A percentile compares a stretch with the other conserved stretches of the same genome.
Evolutionary conservation across 2,888 invertebrate species (phyloP).

Genomic region (Hemistola chrysoprasaria): DNA sequence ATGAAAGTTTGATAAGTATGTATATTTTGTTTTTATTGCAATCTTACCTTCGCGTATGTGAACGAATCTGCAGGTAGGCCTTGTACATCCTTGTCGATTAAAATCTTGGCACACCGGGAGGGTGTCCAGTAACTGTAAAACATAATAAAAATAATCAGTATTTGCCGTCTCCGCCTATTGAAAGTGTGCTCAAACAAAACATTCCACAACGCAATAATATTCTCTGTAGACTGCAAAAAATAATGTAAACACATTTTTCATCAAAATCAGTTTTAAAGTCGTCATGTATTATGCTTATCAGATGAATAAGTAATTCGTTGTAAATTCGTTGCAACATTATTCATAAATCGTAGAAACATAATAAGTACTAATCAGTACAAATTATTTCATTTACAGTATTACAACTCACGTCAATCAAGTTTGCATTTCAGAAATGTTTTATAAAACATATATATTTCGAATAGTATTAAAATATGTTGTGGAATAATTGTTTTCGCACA

Average conservation of each 20-base stretch:
- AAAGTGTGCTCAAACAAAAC: constrained; percentile 48
- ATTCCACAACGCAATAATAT: constrained; percentile 38
- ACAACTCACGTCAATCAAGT: no score
- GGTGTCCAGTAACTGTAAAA: constrained; percentile 99
- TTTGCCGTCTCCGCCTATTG: constrained; percentile 38
- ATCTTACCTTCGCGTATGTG: constrained; percentile 98
- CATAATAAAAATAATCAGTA: constrained; percentile 61
- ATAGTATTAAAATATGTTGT: constrained; percentile 33
- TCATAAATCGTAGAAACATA: no score
- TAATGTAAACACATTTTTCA: no score
- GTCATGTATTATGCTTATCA: no score
- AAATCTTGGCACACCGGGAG: constrained; percentile 99
- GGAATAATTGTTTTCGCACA: constrained; percentile 52
- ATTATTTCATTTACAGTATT: no score
- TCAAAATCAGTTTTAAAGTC: no score
- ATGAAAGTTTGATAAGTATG: constrained; percentile 1
- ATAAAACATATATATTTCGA: constrained; percentile 7
- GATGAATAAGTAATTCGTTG: constrained; percentile 7
- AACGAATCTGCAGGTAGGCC: constrained; percentile 98
- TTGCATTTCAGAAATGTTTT: no score
- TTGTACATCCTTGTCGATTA: constrained; percentile 98
- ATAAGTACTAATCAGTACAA: no score
- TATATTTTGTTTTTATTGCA: no score
- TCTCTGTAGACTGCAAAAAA: neutral
- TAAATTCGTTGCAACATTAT: constrained; percentile 7